Evolutionary conservation across 2,888 invertebrate species (phyloP), one percentile per base, ranked within the genome.

Genomic region (Thereva unica): DNA sequence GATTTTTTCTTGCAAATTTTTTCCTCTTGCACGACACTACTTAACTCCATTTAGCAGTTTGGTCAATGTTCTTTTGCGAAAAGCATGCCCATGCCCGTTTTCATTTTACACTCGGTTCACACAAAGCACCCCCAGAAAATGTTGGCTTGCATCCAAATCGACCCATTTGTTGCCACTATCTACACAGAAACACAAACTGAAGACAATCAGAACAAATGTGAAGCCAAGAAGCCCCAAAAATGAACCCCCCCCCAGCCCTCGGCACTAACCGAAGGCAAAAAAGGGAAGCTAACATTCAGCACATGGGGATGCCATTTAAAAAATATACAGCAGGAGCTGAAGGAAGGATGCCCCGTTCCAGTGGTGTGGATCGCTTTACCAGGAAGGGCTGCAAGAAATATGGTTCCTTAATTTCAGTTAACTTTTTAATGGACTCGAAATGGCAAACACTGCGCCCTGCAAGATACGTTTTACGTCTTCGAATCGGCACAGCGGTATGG

Each of bases 161-260:
- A 67, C 70, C 71, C 70, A 71, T 71, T 71, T 71, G 71, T 71
- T 71, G 71, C 71, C 68, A 67, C 69, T 71, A 71, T 70, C 71
- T 71, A 68, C 70, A 71, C 69, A 68, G 71, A 68, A 69, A 71
- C 67, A 63, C 42, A 63, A 52, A 63, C 52, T 63, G 52, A 52
- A 63, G 52, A 41, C 63, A 63, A 63, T 63, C 63, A 63, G 63
- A 52, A 63, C 52, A 63, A 63, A 63, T 50, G 49, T 50, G 50
- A 34, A 40, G 52, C 50, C 42, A 50, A 63, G 52, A 52, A 42
- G 41, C 63, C 50, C 42, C 23, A 35, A 34, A 45, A 52, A 54
- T 37, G 23, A 7, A 54, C 10, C 10, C 9, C 10, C 2, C 3
- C 41, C 8, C n/a, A n/a, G 5, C 50, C 9, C 23, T 23, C 23